phyloP scores from a whole-genome alignment of 1,140 invertebrate species.

The Cydia strobilella region DNA sequence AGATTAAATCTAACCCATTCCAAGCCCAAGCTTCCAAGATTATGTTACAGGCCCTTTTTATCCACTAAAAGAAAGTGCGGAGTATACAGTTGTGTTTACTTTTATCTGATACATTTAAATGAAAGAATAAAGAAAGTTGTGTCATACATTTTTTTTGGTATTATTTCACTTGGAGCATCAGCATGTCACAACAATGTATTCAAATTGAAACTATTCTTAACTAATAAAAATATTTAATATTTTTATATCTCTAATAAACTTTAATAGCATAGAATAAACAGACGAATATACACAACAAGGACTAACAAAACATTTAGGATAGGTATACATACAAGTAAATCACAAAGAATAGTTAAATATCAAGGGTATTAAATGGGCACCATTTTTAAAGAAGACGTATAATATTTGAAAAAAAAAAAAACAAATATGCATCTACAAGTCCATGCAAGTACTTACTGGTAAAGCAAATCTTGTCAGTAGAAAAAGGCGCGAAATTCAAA shows the following conservation, averaged over 20 bases:
- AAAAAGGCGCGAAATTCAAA: too few relatives aligned
- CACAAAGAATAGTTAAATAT: constrained; percentile 14
- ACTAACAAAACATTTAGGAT: constrained; percentile 28
- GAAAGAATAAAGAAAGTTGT: background rate
- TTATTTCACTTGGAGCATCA: background rate
- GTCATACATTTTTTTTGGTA: background rate
- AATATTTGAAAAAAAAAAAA: background rate
- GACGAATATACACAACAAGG: constrained; percentile 27
- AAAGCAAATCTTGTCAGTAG: too few relatives aligned
- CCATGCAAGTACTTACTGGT: too few relatives aligned
- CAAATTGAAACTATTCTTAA: background rate
- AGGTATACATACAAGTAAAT: constrained; percentile 11
- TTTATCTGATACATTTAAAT: too few relatives aligned
- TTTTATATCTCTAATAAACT: constrained; percentile 23
- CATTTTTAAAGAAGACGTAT: background rate
- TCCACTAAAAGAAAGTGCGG: too few relatives aligned
- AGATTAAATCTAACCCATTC: too few relatives aligned
- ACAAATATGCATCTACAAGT: background rate
- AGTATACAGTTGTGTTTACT: too few relatives aligned
- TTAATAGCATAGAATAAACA: constrained; percentile 29
- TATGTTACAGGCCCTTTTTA: too few relatives aligned
- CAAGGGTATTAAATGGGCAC: background rate
- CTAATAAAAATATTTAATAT: constrained; percentile 10
- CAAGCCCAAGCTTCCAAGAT: too few relatives aligned
- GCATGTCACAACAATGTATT: background rate